These are phyloP conservation scores for Andrena minutula DNA, from an alignment of 2,888 invertebrate species.

Conservation along the genomic window DNA sequence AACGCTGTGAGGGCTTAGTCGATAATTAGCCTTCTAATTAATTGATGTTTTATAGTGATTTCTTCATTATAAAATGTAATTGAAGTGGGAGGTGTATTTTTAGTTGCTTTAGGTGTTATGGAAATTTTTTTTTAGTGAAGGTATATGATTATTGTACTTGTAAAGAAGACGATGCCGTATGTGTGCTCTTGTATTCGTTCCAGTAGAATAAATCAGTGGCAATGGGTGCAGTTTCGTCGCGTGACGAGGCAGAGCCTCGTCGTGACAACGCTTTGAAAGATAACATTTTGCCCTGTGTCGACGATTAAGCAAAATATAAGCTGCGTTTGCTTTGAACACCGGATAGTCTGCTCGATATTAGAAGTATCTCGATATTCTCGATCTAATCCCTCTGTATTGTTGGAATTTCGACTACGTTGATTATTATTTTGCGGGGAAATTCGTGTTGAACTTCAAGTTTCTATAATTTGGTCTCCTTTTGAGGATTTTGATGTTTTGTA, in stretches of 20 bases:
- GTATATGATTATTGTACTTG: not conserved
- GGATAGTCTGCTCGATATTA: not conserved
- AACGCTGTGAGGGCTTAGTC: too few relatives aligned
- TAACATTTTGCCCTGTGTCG: conserved; percentile 53
- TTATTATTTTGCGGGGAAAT: too few relatives aligned
- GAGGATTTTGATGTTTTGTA: too few relatives aligned
- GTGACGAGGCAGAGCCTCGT: conserved; percentile 16
- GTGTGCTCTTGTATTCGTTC: conserved; percentile 1
- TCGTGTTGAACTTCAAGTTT: too few relatives aligned
- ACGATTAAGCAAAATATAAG: conserved; percentile 43
- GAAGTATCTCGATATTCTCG: not conserved
- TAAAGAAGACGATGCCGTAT: not conserved
- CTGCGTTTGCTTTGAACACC: conserved; percentile 20
- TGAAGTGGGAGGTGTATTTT: too few relatives aligned
- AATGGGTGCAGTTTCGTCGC: conserved; percentile 7
- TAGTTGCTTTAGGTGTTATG: too few relatives aligned
- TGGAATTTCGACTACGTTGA: too few relatives aligned
- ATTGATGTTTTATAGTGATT: too few relatives aligned
- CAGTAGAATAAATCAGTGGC: conserved; percentile 17
- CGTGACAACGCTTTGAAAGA: conserved; percentile 43
- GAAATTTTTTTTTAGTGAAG: not conserved
- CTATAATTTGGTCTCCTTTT: too few relatives aligned
- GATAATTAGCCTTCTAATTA: too few relatives aligned
- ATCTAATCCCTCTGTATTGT: not conserved
- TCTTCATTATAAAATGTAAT: too few relatives aligned